phyloP scores from a whole-genome alignment of 37 sponge, comb jelly and placozoan species.

The Cliona cf. orientalis region DNA sequence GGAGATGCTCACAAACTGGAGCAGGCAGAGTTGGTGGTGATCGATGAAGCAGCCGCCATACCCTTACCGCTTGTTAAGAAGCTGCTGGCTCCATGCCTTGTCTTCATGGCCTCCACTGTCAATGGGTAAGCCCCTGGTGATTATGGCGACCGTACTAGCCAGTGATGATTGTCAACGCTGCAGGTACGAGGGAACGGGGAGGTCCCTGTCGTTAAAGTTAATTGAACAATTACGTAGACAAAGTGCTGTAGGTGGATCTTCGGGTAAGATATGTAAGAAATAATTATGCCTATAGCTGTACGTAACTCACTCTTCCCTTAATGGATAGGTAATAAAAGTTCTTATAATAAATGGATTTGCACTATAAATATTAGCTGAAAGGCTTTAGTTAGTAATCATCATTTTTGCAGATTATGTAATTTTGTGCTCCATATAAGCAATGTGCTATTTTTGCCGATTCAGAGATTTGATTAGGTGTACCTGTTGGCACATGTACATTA shows the following conservation, averaged over 20 bases:
- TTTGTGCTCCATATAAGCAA: no score
- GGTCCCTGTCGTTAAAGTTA: conserved; percentile 94
- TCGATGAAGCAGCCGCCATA: conserved; percentile 99
- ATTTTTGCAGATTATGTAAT: no score
- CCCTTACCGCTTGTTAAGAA: conserved; percentile 94
- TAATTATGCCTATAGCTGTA: no score
- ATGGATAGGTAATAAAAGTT: no score
- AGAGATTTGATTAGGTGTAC: no score
- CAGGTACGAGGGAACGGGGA: conserved; percentile 96
- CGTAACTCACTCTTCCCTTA: no score
- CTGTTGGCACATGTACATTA: no score
- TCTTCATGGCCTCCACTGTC: conserved; percentile 96
- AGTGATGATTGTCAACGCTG: neutral
- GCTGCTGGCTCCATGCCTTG: conserved; percentile 92
- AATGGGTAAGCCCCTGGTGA: conserved; percentile 80
- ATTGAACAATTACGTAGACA: conserved; percentile 81
- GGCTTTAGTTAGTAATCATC: no score
- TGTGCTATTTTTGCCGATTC: no score
- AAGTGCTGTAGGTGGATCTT: conserved; percentile 31
- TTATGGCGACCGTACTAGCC: neutral
- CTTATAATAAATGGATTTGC: no score
- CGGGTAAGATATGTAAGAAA: neutral
- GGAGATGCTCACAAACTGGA: conserved; percentile 82
- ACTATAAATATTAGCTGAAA: no score
- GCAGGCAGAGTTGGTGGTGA: conserved; percentile 95